phyloP scores from a whole-genome alignment of 2,888 invertebrate species.

The Itoplectis maculator region DNA sequence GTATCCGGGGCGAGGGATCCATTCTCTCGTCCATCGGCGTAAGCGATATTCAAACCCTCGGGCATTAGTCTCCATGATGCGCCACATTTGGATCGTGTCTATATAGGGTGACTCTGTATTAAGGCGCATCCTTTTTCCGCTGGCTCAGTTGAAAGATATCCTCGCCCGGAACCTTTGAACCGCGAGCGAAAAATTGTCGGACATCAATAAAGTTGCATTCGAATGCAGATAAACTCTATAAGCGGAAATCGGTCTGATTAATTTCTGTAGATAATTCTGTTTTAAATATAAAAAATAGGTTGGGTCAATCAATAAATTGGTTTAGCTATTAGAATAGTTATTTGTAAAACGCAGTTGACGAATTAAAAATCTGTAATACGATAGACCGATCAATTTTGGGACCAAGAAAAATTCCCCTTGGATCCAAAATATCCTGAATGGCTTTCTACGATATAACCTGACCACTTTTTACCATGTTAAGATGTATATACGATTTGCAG shows the following conservation, averaged over 20 bases:
- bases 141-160: background rate
- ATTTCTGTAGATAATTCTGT: too few relatives aligned
- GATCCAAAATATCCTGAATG: too few relatives aligned
- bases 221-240: too few relatives aligned
- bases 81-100: conserved; percentile 51
- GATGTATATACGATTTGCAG: conserved; percentile 15
- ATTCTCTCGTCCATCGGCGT: conserved; percentile 3
- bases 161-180: background rate
- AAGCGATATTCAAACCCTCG: conserved; percentile 37
- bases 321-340: too few relatives aligned
- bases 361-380: too few relatives aligned
- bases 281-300: too few relatives aligned
- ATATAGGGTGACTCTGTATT: background rate
- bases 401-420: background rate
- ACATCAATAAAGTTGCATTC: too few relatives aligned
- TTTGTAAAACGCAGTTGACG: too few relatives aligned
- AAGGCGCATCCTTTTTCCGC: background rate
- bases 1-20: conserved; percentile 14
- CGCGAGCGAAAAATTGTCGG: background rate
- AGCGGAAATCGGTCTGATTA: too few relatives aligned
- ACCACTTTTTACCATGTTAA: background rate
- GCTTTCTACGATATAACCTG: background rate
- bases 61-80: conserved; percentile 61
- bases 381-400: background rate
- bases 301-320: too few relatives aligned